These are phyloP conservation scores for Leucosticte australis DNA, from an alignment of 2,113 vertebrate species.

Conservation along the genomic window DNA sequence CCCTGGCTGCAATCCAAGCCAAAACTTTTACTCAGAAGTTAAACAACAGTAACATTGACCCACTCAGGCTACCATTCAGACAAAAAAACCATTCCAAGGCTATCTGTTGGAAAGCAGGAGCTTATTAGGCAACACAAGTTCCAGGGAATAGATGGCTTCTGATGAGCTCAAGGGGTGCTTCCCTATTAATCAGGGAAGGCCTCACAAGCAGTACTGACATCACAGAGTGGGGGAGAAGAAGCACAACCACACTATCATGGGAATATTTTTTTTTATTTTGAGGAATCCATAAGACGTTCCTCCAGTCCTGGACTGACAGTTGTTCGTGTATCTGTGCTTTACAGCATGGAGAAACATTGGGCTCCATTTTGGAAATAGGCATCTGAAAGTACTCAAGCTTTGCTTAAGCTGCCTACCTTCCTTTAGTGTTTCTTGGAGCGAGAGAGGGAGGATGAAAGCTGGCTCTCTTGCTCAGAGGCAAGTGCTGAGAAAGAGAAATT, in stretches of 20 bases:
- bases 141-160: neutral
- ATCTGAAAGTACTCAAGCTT: neutral
- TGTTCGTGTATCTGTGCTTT: neutral
- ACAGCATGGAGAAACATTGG: neutral
- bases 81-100: neutral
- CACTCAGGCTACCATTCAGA: neutral
- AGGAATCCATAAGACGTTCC: neutral
- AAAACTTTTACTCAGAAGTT: neutral
- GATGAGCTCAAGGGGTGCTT: neutral
- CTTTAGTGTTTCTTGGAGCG: neutral
- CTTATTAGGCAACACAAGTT: rapidly evolving
- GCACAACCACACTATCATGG: neutral
- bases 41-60: neutral
- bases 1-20: neutral
- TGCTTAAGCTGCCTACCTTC: neutral
- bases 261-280: neutral
- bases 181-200: neutral
- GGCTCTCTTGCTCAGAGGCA: neutral
- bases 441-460: neutral
- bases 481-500: neutral
- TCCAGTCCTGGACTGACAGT: neutral
- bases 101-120: neutral
- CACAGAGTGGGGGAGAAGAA: neutral
- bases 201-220: neutral
- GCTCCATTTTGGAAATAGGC: neutral